Evolutionary conservation across 2,113 vertebrate genomes (phyloP), one percentile per base, ranked within the genome.

Genomic region (Holacanthus passer): DNA sequence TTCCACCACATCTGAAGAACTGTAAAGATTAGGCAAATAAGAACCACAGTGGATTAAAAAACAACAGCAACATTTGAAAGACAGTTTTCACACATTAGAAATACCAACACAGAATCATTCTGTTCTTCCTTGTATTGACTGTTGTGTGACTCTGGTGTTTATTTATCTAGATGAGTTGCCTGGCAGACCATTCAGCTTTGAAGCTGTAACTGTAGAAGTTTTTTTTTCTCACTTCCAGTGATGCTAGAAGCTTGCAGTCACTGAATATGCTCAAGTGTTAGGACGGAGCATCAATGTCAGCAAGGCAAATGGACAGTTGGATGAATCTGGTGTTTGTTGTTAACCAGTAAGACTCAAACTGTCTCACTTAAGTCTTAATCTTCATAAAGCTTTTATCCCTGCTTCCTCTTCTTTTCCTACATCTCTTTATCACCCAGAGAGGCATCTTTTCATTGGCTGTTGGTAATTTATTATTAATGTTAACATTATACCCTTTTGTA

Each of bases 401-500:
- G 48, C 35, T 84, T 47, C 64, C 20, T 65, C 20, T 47, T 79
- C 55, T 53, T n/a, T 52, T 58, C 39, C 50, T 55, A 7, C 48
- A 19, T 71, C 13, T 66, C 20, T 47, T 70, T 20, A 35, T 72
- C 39, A 37, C 31, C 66, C 9, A 13, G 13, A 13, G 13, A 64
- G 63, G 27, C 48, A 20, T 77, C 50, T 79, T 55, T 75, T 52
- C 45, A 52, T 39, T 50, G 22, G 1, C 52, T 17, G 7, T 48
- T 55, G 31, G 62, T 62, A 55, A 63, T 55, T 77, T 63, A 73
- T 50, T 64, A 11, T 76, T 73, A 52, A 76, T 87, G 77, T 82
- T 79, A 77, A 73, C 74, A 74, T 85, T 77, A 47, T 41, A 41
- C 52, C 58, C 79, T 75, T 88, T 87, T 91, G 81, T 83, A 58